These are phyloP conservation scores for Lucinisca nassula DNA, from an alignment of 2,888 invertebrate genomes.

Conservation along the genomic window DNA sequence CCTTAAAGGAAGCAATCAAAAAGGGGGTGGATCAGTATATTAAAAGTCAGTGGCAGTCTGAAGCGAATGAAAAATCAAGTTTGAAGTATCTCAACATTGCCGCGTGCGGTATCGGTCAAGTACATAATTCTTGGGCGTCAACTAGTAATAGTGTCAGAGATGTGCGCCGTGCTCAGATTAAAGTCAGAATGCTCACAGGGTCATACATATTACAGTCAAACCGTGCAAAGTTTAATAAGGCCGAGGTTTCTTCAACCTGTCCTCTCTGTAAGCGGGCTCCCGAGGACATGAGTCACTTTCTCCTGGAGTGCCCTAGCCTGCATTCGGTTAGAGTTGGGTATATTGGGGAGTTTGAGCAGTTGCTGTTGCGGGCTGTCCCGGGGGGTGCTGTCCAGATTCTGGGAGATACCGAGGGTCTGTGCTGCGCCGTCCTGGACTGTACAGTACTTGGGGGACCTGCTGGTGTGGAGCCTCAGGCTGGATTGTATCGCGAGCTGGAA, in stretches of 20 bases:
- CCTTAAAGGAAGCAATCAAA: background rate
- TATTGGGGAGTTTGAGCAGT: background rate
- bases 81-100: background rate
- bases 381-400: background rate
- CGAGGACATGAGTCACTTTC: background rate
- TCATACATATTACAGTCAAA: background rate
- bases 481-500: too few species aligned
- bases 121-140: background rate
- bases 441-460: background rate
- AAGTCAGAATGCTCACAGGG: background rate
- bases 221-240: background rate
- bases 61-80: background rate
- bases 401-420: background rate
- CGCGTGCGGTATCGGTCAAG: background rate
- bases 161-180: background rate
- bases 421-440: background rate
- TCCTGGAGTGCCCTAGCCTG: background rate
- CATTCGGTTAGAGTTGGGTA: background rate
- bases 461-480: too few species aligned
- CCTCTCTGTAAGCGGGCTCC: background rate
- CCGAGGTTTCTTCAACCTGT: background rate
- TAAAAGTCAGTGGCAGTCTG: background rate
- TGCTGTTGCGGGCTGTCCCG: background rate
- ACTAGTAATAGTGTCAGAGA: background rate
- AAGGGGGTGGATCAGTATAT: background rate